These are phyloP conservation scores for Gonatopus flavifemur DNA, from an alignment of 1,140 invertebrate genomes.

Conservation along the genomic window DNA sequence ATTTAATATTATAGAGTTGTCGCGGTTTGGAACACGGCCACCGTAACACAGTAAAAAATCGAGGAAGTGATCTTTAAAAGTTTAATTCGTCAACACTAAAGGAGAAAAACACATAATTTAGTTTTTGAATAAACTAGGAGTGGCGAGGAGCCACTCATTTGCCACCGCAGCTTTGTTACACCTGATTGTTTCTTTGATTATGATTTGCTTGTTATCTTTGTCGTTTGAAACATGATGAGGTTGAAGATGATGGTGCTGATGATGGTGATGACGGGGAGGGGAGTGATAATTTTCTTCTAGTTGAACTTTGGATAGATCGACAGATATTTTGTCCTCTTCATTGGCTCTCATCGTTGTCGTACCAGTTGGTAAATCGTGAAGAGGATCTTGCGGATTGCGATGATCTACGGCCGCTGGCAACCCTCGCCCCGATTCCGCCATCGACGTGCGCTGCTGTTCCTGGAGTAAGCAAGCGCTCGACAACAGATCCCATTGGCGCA, in stretches of 20 bases:
- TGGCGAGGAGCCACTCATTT: conserved; percentile 53
- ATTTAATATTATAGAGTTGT: background rate
- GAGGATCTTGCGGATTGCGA: conserved; percentile 11
- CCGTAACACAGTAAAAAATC: too few species aligned
- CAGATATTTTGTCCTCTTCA: too few species aligned
- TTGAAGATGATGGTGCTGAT: too few species aligned
- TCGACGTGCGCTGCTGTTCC: conserved; percentile 50
- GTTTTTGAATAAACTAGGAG: conserved; percentile 43
- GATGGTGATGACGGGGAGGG: too few species aligned
- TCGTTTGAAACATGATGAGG: too few species aligned
- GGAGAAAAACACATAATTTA: too few species aligned
- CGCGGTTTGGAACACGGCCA: conserved; percentile 40
- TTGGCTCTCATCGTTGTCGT: background rate
- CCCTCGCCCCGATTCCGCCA: conserved; percentile 49
- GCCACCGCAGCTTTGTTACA: conserved; percentile 48
- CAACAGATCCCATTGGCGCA: conserved; percentile 84
- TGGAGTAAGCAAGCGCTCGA: conserved; percentile 70
- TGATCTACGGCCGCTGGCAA: conserved; percentile 35
- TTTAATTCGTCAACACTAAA: too few species aligned
- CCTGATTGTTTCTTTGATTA: too few species aligned
- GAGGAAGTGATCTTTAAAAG: too few species aligned
- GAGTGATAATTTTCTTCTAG: too few species aligned
- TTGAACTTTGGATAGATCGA: too few species aligned
- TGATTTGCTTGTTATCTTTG: too few species aligned
- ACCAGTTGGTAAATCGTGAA: background rate